A percentile compares a stretch with the other conserved stretches of the same genome.
phyloP scores from a whole-genome alignment of 2,797 vertebrate genomes.

The Schizopygopsis malacanthus region DNA sequence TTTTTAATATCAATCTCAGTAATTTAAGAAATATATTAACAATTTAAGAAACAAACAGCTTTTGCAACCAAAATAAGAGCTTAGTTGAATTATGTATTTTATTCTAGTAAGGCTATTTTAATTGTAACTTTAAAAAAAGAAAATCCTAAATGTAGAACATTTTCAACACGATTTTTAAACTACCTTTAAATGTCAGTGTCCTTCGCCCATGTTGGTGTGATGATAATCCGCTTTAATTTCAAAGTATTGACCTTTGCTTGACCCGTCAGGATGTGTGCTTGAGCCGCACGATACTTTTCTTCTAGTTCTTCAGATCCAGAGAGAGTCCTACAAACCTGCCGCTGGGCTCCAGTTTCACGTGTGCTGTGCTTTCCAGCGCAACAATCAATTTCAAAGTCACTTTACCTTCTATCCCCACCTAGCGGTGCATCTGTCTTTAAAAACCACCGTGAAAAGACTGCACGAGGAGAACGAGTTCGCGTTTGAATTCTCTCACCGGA shows the following conservation, averaged over 20 bases:
- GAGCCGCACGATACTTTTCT: constrained; percentile 9
- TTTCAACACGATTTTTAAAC: not conserved
- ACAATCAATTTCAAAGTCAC: constrained; percentile 16
- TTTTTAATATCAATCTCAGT: not conserved
- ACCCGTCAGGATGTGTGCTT: constrained; percentile 23
- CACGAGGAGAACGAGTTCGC: not conserved
- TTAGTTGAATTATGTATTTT: not conserved
- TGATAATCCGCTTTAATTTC: constrained; percentile 34
- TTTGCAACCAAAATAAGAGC: not conserved
- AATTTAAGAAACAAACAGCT: not conserved
- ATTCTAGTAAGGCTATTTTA: not conserved
- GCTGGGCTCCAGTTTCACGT: constrained; percentile 10
- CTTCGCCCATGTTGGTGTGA: constrained; percentile 16
- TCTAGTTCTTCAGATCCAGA: constrained; percentile 14
- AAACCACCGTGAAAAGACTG: not conserved
- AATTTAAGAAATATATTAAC: not conserved
- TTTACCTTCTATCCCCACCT: constrained; percentile 45
- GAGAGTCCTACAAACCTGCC: constrained; percentile 21
- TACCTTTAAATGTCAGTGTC: constrained; percentile 13
- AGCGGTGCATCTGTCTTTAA: constrained; percentile 20
- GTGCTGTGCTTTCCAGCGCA: constrained; percentile 20
- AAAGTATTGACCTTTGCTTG: constrained; percentile 28
- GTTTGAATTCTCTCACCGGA: not conserved
- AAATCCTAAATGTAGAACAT: not conserved
- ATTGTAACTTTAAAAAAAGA: not conserved